Base-by-base conservation (phyloP, 2,888 invertebrate species). In the Parelbella ahira region DNA sequence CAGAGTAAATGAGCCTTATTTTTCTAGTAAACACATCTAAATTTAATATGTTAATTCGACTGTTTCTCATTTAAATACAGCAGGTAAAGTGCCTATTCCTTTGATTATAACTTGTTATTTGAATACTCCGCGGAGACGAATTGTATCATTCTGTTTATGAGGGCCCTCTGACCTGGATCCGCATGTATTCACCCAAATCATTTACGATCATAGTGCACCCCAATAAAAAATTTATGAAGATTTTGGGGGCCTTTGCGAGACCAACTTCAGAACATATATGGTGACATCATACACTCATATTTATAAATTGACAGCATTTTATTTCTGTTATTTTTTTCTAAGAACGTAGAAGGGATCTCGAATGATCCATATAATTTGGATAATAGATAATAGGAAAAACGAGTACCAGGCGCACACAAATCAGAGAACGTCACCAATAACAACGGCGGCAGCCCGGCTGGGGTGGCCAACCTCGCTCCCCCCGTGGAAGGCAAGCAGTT, bases 371-470 rank as follows among this genome's bases (percentile, higher is more conserved):
- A n/a, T n/a, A n/a, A n/a, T n/a, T n/a, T n/a, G n/a, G n/a, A n/a
- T n/a, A n/a, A n/a, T n/a, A n/a, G n/a, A n/a, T n/a, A n/a, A n/a
- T n/a, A n/a, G n/a, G n/a, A n/a, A n/a, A n/a, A n/a, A 52, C 50
- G 69, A 68, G 70, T 68, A 77, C 75, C 58, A 71, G 68, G 71
- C 63, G 51, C 56, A 57, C 68, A 82, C 76, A 74, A 80, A 77
- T 75, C 75, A 74, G 60, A 60, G 54, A 57, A 63, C 57, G 80
- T 80, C 67, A 64, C 68, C 70, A 73, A n/a, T 71, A 71, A 73
- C 72, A 72, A 75, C 73, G 61, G 60, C 54, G 61, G 60, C 55
- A 57, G 58, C 60, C 53, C 48, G 57, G 47, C 56, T 50, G 63
- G 76, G 75, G 68, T 60, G 58, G 65, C 56, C 57, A 68, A 62